A percentile compares a stretch with the other conserved stretches of the same genome.
Conservation (phyloP, 2,797 vertebrate genomes). For the Dromococcyx pavoninus region DNA sequence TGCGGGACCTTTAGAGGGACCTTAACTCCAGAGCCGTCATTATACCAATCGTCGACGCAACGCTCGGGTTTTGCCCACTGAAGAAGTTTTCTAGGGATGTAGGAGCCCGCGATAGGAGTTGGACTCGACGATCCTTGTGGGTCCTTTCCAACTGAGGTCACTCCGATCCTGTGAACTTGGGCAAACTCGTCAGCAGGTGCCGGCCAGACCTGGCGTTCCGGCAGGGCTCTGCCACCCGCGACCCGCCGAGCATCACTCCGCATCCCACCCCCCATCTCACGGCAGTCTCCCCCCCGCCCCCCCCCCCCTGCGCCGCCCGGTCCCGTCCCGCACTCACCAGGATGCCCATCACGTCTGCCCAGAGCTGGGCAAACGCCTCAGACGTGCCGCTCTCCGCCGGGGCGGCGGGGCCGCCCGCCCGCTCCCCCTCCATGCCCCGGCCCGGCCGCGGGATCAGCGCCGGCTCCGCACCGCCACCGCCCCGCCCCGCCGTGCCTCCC, state of each 20-base stretch:
- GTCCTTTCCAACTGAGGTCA: no score
- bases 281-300: not conserved
- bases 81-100: not conserved
- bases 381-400: conserved; percentile 75
- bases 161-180: no score
- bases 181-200: not conserved
- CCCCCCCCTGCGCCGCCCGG: not conserved
- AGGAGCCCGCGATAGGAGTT: not conserved
- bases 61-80: not conserved
- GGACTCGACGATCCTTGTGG: no score
- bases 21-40: fast-evolving
- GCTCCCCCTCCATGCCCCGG: conserved; percentile 75
- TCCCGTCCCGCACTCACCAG: conserved; percentile 84
- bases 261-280: not conserved
- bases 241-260: not conserved
- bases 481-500: no score
- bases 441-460: not conserved
- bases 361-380: conserved; percentile 89
- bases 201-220: not conserved
- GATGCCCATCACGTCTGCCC: conserved; percentile 97
- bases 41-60: no score
- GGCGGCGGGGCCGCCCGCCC: conserved; percentile 47
- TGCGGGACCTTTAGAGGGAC: not conserved
- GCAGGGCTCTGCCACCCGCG: not conserved
- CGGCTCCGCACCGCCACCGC: not conserved